Evolutionary conservation across 2,888 invertebrate genomes (phyloP).

Genomic region (Pandemis corylana): DNA sequence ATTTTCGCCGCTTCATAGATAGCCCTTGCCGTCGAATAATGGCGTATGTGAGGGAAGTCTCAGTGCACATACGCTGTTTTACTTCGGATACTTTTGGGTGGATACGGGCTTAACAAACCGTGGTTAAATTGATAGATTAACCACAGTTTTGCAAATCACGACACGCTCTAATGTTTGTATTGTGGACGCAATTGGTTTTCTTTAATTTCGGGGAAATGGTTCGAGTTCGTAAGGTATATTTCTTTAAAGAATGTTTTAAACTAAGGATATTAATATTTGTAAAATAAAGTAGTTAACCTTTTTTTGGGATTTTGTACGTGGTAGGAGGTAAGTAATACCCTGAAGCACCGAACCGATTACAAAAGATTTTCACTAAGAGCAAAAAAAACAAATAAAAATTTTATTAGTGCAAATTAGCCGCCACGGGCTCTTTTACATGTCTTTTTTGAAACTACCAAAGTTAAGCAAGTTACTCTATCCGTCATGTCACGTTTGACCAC

Average conservation of each 20-base stretch:
- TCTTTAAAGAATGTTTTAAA: background rate
- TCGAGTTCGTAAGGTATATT: conserved; percentile 1
- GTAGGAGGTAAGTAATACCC: too few species aligned
- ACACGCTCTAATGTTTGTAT: conserved; percentile 53
- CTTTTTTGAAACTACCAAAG: too few species aligned
- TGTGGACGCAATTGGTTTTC: conserved; percentile 50
- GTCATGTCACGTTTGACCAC: too few species aligned
- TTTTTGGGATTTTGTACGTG: too few species aligned
- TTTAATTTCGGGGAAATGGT: conserved; percentile 41
- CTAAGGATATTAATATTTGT: background rate
- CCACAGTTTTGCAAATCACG: conserved; percentile 72
- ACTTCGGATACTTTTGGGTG: background rate
- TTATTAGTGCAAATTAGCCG: too few species aligned
- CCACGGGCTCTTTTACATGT: too few species aligned
- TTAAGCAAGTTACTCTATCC: too few species aligned
- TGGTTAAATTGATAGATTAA: conserved; percentile 82
- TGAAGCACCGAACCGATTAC: too few species aligned
- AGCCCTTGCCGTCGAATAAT: conserved; percentile 3
- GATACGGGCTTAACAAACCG: conserved; percentile 74
- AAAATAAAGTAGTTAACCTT: too few species aligned
- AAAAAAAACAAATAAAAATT: too few species aligned
- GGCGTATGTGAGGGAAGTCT: background rate
- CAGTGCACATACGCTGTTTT: conserved; percentile 1
- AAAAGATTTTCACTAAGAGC: too few species aligned
- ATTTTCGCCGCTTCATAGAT: conserved; percentile 67